Conservation (phyloP, 2,797 vertebrate genomes). For the Ctenochaetus hawaiiensis region DNA sequence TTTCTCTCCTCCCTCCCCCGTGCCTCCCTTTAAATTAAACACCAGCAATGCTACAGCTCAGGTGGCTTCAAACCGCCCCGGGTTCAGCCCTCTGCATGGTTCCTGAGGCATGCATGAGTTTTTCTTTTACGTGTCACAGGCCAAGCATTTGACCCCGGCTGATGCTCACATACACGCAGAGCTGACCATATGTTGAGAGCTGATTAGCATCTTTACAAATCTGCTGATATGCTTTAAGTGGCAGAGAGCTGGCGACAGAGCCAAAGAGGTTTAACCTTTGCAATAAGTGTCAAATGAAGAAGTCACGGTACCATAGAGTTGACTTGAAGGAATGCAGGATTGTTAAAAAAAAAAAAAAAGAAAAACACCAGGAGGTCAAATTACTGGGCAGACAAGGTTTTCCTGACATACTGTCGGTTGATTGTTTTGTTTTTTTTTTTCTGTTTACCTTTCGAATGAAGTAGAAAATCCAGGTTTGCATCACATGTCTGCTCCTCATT, state of each 20-base stretch:
- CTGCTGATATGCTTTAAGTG: conserved; percentile 25
- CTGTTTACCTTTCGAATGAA: neutral
- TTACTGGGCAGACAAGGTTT: neutral
- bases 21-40: conserved; percentile 40
- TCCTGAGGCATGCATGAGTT: neutral
- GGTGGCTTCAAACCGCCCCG: neutral
- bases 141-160: conserved; percentile 20
- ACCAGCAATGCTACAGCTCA: neutral
- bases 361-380: neutral
- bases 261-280: conserved; percentile 28
- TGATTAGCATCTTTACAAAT: conserved; percentile 41
- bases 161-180: neutral
- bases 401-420: neutral
- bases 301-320: neutral
- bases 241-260: neutral
- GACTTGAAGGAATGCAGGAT: too few species aligned
- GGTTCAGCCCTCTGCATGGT: neutral
- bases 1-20: conserved; percentile 32
- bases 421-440: conserved; percentile 4
- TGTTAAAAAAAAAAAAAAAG: neutral
- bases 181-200: conserved; percentile 10
- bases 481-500: neutral
- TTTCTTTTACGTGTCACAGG: conserved; percentile 4
- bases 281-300: conserved; percentile 15
- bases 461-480: neutral